Conservation (phyloP, 2,113 vertebrate species). For the Arothron firmamentum region DNA sequence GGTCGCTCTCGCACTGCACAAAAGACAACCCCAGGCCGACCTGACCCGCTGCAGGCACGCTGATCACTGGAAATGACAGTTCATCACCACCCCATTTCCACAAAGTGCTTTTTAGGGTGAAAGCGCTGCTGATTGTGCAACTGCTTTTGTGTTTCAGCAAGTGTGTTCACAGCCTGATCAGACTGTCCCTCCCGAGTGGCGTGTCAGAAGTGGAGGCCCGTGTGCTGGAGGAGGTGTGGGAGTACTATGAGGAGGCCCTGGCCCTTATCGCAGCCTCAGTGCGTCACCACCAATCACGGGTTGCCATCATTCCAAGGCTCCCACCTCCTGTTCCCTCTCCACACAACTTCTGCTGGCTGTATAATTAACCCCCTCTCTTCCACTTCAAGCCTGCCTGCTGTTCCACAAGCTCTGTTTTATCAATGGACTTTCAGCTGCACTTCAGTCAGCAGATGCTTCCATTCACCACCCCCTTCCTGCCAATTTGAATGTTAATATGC, state of each 20-base stretch:
- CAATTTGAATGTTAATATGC: conserved; percentile 72
- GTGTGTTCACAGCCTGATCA: conserved; percentile 84
- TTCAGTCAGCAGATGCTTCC: conserved; percentile 77
- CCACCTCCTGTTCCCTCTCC: conserved; percentile 41
- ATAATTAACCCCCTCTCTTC: conserved; percentile 69
- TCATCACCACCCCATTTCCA: background rate
- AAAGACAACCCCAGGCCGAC: conserved; percentile 73
- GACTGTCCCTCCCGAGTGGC: conserved; percentile 79
- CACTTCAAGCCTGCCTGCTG: conserved; percentile 55
- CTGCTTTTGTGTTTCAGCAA: conserved; percentile 72
- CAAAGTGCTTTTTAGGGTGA: background rate
- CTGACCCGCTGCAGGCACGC: conserved; percentile 78
- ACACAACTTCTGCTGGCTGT: conserved; percentile 41
- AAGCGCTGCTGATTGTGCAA: conserved; percentile 5
- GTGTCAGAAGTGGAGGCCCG: conserved; percentile 72
- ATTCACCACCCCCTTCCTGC: conserved; percentile 76
- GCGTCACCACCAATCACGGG: conserved; percentile 73
- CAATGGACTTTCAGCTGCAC: conserved; percentile 73
- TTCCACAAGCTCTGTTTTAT: conserved; percentile 69
- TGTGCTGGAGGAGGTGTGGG: conserved; percentile 81
- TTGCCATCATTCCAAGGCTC: conserved; percentile 35
- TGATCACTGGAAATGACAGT: conserved; percentile 5
- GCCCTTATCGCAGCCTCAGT: conserved; percentile 75
- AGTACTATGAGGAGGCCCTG: conserved; percentile 84
- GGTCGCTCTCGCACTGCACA: conserved; percentile 78